Evolutionary conservation across 2,797 vertebrate species (phyloP).

Genomic region (Phoeniculus purpureus): DNA sequence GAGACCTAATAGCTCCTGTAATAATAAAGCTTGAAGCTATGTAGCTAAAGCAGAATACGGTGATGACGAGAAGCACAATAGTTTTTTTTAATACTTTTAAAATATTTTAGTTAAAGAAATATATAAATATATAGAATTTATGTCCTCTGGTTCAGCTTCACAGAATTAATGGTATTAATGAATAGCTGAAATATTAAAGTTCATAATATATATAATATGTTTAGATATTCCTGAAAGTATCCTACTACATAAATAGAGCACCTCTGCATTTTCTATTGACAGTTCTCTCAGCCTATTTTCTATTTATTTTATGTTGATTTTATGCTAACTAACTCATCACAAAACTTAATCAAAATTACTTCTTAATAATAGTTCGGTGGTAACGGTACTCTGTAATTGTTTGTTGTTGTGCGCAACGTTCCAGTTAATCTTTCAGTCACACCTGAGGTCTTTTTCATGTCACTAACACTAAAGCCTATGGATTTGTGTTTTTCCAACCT

Average conservation of each 20-base stretch:
- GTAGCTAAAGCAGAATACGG: not conserved
- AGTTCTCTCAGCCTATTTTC: not conserved
- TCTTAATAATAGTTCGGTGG: not conserved
- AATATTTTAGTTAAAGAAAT: too few species aligned
- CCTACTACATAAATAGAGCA: not conserved
- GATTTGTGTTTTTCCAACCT: not conserved
- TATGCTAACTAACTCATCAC: not conserved
- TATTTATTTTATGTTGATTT: not conserved
- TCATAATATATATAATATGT: too few species aligned
- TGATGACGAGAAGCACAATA: not conserved
- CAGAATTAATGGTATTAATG: too few species aligned
- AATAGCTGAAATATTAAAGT: too few species aligned
- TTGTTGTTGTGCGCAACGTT: not conserved
- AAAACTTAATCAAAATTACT: not conserved
- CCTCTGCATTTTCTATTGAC: not conserved
- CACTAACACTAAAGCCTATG: not conserved
- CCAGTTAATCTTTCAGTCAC: not conserved
- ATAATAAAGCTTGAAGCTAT: not conserved
- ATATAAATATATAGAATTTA: too few species aligned
- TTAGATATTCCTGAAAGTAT: not conserved
- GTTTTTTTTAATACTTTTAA: too few species aligned
- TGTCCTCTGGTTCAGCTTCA: too few species aligned
- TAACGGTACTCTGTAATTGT: not conserved
- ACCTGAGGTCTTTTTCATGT: not conserved
- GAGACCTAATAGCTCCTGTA: not conserved